Evolutionary conservation across 2,797 vertebrate species (phyloP).

Genomic region (Rhinoraja longicauda): DNA sequence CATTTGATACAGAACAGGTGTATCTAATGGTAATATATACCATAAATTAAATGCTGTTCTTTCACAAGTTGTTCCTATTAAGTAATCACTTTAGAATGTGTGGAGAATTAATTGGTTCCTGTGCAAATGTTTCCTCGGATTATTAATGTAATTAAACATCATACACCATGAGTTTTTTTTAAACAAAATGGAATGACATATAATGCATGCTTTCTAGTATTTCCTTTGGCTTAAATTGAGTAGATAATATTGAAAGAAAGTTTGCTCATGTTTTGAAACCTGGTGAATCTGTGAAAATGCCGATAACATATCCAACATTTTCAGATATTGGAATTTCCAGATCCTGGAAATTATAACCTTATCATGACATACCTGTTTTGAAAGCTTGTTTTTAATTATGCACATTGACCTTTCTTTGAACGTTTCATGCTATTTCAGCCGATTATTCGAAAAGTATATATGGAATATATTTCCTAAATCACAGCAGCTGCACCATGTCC

Average conservation of each 20-base stretch:
- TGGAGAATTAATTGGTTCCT: background rate
- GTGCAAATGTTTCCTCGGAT: background rate
- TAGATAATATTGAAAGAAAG: background rate
- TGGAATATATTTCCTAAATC: background rate
- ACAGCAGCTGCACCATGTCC: background rate
- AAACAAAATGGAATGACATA: background rate
- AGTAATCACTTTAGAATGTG: constrained; percentile 9
- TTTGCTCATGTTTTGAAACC: background rate
- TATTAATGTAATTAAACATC: background rate
- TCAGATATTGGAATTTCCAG: no score
- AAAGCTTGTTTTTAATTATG: background rate
- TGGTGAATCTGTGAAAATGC: background rate
- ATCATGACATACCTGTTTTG: background rate
- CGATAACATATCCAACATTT: background rate
- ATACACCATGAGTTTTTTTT: background rate
- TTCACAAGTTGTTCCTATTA: constrained; percentile 23
- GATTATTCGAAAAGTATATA: background rate
- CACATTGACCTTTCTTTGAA: background rate
- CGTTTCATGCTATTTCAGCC: background rate
- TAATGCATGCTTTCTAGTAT: background rate
- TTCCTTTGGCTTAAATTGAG: background rate
- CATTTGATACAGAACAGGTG: background rate
- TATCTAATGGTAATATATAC: constrained; percentile 14
- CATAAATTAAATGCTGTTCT: background rate
- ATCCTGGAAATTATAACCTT: background rate